These are phyloP conservation scores for Drosophila paulistorum DNA, from an alignment of 1,140 invertebrate species.

Conservation along the genomic window DNA sequence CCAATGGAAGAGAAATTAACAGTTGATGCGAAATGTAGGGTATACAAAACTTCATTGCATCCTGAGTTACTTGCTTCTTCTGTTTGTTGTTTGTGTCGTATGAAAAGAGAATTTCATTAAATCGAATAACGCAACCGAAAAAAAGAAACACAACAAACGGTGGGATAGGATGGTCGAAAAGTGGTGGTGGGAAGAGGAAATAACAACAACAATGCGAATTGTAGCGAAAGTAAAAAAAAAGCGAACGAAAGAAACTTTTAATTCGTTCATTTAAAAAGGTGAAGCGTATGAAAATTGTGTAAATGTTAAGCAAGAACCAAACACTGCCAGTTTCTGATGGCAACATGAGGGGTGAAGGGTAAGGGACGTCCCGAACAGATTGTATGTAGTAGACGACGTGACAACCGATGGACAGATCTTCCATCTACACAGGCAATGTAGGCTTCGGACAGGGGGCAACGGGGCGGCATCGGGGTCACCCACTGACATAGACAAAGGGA, in stretches of 20 bases:
- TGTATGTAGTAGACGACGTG: conserved; percentile 41
- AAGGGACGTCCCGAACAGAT: background rate
- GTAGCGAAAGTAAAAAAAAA: conserved; percentile 19
- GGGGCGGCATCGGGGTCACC: background rate
- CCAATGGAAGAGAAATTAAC: too few species aligned
- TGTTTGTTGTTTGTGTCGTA: conserved; percentile 7
- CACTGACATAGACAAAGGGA: conserved; percentile 43
- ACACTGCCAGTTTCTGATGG: conserved; percentile 5
- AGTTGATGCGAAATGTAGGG: background rate
- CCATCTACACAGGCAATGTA: conserved; percentile 38
- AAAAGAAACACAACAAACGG: background rate
- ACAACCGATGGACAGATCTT: conserved; percentile 51
- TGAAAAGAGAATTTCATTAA: conserved; percentile 69
- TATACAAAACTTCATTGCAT: background rate
- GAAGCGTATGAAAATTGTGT: conserved; percentile 77
- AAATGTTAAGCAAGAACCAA: conserved; percentile 61
- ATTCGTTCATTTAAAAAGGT: conserved; percentile 79
- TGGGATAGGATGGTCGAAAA: background rate
- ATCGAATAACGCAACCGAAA: conserved; percentile 57
- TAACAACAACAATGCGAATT: background rate
- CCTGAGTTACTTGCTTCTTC: background rate
- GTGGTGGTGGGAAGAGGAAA: background rate
- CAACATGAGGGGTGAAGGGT: background rate
- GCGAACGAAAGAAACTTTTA: conserved; percentile 71
- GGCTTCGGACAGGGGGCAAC: background rate